A percentile compares a stretch with the other conserved stretches of the same genome.
phyloP scores from a whole-genome alignment of 2,113 vertebrate genomes.

The Pseudorectes ferrugineus region DNA sequence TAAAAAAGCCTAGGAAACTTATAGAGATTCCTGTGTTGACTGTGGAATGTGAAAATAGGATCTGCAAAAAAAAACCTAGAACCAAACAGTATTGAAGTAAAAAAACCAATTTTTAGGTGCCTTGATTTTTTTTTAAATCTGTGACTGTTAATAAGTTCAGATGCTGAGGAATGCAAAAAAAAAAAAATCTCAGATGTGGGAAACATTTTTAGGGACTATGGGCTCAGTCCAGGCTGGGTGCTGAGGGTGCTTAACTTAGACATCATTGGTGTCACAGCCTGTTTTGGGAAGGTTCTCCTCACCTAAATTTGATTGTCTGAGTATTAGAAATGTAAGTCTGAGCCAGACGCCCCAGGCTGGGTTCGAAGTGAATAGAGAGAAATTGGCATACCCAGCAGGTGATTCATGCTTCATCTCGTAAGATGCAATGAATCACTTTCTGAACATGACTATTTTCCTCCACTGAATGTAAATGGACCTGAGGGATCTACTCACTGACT shows the following conservation, averaged over 20 bases:
- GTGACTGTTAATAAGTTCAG: background rate
- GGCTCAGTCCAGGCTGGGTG: background rate
- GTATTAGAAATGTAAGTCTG: background rate
- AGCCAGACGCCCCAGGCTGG: background rate
- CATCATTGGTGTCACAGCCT: rapidly evolving
- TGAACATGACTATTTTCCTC: background rate
- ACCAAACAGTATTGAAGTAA: rapidly evolving
- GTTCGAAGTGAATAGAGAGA: background rate
- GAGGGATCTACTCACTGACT: background rate
- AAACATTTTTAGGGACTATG: background rate
- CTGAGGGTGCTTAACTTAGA: rapidly evolving
- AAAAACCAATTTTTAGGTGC: background rate
- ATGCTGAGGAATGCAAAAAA: background rate
- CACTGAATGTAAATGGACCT: background rate
- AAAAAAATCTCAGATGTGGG: background rate
- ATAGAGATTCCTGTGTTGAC: rapidly evolving
- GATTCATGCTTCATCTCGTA: background rate
- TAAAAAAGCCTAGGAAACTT: background rate
- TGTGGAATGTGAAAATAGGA: background rate
- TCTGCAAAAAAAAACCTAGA: background rate
- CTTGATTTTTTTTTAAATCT: background rate
- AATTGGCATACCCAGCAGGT: background rate
- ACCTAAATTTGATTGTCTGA: background rate
- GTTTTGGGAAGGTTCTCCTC: background rate
- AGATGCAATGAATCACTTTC: background rate